Conservation (phyloP, 1,140 invertebrate species). For the Brachionus koreanus region DNA sequence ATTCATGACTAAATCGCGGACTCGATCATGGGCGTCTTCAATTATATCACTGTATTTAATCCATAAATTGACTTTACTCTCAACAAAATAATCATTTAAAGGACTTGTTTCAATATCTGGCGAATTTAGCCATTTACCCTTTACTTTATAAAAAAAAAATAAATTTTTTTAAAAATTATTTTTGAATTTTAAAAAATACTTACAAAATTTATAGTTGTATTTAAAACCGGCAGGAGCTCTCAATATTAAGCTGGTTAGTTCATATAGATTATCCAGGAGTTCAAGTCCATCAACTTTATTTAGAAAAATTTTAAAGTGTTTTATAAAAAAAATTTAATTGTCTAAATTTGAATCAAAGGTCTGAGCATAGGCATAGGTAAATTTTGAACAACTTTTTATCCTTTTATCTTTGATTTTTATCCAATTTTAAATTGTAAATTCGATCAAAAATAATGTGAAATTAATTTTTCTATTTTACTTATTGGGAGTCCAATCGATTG, state of each 20-base stretch:
- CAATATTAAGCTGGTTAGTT: not conserved
- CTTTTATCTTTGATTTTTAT: too few relatives aligned
- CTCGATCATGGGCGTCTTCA: not conserved
- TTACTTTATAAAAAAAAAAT: slow-evolving; percentile 17
- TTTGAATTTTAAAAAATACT: not conserved
- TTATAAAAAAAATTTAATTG: not conserved
- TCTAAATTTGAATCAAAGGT: not conserved
- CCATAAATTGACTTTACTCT: slow-evolving; percentile 16
- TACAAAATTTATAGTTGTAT: slow-evolving; percentile 36
- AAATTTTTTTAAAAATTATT: not conserved
- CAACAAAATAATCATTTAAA: not conserved
- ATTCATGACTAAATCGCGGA: slow-evolving; percentile 16
- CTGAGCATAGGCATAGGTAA: too few relatives aligned
- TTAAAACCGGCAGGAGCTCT: not conserved
- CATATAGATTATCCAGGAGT: not conserved
- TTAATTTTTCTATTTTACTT: too few relatives aligned
- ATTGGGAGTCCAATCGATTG: too few relatives aligned
- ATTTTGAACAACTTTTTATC: too few relatives aligned
- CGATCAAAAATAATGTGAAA: too few relatives aligned
- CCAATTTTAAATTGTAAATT: too few relatives aligned
- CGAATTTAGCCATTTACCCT: slow-evolving; percentile 15
- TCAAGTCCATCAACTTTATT: slow-evolving; percentile 19
- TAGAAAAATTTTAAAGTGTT: not conserved
- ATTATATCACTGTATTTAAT: slow-evolving; percentile 8
- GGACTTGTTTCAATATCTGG: not conserved